A percentile compares a stretch with the other conserved stretches of the same genome.
Conservation (phyloP, 2,888 invertebrate genomes). For the Ennomos erosarius region DNA sequence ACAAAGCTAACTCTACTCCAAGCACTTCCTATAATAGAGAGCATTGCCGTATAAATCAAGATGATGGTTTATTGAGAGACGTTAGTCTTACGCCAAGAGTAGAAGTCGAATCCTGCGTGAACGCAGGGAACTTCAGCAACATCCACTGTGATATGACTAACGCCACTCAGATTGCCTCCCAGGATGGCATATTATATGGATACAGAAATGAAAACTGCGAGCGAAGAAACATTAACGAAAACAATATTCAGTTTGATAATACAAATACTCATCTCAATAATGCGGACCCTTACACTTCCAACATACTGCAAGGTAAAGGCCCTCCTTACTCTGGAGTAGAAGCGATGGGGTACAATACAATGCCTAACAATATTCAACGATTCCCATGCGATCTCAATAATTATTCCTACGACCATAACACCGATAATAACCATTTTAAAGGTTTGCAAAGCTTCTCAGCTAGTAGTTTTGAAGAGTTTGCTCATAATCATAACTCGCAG, state of each 20-base stretch:
- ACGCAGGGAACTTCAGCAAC: conserved; percentile 88
- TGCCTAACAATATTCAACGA: conserved; percentile 70
- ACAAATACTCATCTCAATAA: conserved; percentile 72
- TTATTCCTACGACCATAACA: conserved; percentile 71
- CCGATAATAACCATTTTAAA: conserved; percentile 68
- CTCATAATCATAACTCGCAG: conserved; percentile 81
- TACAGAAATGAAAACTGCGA: conserved; percentile 78
- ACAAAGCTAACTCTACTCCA: conserved; percentile 59
- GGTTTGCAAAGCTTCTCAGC: conserved; percentile 79
- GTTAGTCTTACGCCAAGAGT: conserved; percentile 82
- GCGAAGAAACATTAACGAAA: conserved; percentile 61
- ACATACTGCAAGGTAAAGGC: conserved; percentile 74
- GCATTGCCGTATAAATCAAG: conserved; percentile 62
- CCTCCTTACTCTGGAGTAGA: conserved; percentile 64
- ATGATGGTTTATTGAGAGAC: conserved; percentile 80
- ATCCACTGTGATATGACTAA: conserved; percentile 87
- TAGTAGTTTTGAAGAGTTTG: conserved; percentile 82
- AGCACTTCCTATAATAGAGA: conserved; percentile 71
- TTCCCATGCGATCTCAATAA: conserved; percentile 76
- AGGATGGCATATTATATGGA: conserved; percentile 56
- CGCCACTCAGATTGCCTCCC: conserved; percentile 37
- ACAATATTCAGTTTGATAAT: conserved; percentile 71
- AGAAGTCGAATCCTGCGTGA: conserved; percentile 87
- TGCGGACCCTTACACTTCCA: conserved; percentile 75
- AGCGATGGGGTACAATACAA: conserved; percentile 64